Conservation (phyloP, 2,888 invertebrate genomes). For the Catocala nupta region DNA sequence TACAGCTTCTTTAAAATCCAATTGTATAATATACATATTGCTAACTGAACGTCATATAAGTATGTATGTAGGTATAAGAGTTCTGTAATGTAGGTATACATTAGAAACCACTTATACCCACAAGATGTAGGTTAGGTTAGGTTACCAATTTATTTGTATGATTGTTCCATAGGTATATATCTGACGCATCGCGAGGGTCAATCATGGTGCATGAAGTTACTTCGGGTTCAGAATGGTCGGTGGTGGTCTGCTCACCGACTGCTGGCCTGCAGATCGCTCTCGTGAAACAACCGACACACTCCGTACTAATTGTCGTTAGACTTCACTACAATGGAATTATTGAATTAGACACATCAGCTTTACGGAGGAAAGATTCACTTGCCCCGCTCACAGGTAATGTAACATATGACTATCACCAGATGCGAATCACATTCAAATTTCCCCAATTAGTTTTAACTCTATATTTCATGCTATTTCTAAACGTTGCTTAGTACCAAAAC, state of each 20-base stretch:
- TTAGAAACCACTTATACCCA: too few relatives aligned
- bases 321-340: slow-evolving; percentile 88
- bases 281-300: slow-evolving; percentile 86
- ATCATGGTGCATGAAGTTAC: slow-evolving; percentile 90
- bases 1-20: too few relatives aligned
- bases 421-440: too few relatives aligned
- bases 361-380: slow-evolving; percentile 87
- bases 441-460: too few relatives aligned
- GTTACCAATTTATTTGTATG: background rate
- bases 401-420: background rate
- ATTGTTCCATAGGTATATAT: slow-evolving; percentile 81
- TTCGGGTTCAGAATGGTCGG: slow-evolving; percentile 88
- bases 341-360: slow-evolving; percentile 88
- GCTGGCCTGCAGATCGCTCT: slow-evolving; percentile 90
- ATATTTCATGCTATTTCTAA: too few relatives aligned
- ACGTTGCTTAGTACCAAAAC: too few relatives aligned
- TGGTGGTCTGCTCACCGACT: slow-evolving; percentile 86
- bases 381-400: slow-evolving; percentile 74
- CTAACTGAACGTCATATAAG: too few relatives aligned
- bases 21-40: too few relatives aligned
- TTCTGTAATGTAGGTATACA: too few relatives aligned
- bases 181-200: slow-evolving; percentile 90
- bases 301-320: slow-evolving; percentile 89
- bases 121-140: too few relatives aligned
- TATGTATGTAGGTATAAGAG: too few relatives aligned